phyloP scores from a whole-genome alignment of 2,888 invertebrate genomes.

The Fabriciana adippe region DNA sequence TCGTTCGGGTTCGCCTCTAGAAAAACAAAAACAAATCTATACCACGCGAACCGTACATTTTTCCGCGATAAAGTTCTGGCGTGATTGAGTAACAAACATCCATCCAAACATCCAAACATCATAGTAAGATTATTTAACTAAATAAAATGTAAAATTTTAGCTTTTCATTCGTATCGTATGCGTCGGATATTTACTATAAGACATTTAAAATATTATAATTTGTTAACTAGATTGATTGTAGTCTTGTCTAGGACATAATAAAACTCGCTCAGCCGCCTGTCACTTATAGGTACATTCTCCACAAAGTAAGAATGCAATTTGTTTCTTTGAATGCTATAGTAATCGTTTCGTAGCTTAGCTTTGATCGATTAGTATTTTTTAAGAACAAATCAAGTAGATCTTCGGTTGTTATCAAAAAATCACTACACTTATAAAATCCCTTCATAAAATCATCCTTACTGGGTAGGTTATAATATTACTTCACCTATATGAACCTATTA shows the following conservation, averaged over 20 bases:
- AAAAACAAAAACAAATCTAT: too few relatives aligned
- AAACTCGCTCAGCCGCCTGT: conserved; percentile 10
- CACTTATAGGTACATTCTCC: conserved; percentile 12
- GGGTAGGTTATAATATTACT: too few relatives aligned
- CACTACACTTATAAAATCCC: neutral
- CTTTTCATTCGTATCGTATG: neutral
- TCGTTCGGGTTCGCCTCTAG: too few relatives aligned
- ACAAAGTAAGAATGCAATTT: neutral
- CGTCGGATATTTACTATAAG: neutral
- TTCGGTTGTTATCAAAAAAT: neutral
- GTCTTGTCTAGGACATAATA: conserved; percentile 16
- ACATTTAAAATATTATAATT: neutral
- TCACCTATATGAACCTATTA: too few relatives aligned
- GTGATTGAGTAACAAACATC: too few relatives aligned
- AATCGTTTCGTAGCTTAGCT: neutral
- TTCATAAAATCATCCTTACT: too few relatives aligned
- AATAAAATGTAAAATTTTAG: neutral
- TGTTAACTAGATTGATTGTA: conserved; percentile 3
- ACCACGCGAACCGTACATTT: too few relatives aligned
- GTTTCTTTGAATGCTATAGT: neutral
- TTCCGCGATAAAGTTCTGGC: too few relatives aligned
- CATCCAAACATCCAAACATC: neutral
- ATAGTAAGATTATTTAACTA: neutral
- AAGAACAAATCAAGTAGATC: too few relatives aligned
- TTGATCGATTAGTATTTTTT: neutral